These are phyloP conservation scores for Ariolimax columbianus DNA, from an alignment of 2,888 invertebrate species.

Conservation along the genomic window DNA sequence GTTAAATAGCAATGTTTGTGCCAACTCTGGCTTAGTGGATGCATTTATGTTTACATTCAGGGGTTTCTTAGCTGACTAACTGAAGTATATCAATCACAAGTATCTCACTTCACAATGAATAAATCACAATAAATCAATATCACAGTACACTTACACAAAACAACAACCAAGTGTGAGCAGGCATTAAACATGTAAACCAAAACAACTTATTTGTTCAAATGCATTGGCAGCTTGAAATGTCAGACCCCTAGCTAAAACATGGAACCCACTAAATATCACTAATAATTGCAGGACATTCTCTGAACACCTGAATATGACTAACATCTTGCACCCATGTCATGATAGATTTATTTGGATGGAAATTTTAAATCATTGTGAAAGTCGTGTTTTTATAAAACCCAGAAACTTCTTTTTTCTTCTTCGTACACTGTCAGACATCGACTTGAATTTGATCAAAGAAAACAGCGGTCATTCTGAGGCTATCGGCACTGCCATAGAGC, in stretches of 20 bases:
- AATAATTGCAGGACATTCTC: neutral
- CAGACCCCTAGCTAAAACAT: neutral
- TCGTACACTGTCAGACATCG: too few species aligned
- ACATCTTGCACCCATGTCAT: neutral
- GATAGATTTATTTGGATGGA: neutral
- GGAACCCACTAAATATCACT: neutral
- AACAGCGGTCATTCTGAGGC: too few species aligned
- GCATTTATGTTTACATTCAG: neutral
- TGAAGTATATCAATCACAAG: neutral
- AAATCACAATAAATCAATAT: neutral
- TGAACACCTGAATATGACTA: neutral
- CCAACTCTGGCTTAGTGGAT: neutral
- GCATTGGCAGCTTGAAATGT: neutral
- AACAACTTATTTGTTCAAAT: neutral
- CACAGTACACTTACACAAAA: constrained; percentile 31
- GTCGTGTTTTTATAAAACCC: too few species aligned
- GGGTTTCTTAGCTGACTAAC: neutral
- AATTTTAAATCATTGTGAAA: too few species aligned
- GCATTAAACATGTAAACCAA: neutral
- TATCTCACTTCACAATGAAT: neutral
- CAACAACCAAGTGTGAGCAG: constrained; percentile 3
- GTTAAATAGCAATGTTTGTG: neutral
- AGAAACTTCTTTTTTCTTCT: too few species aligned
- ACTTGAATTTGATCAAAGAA: too few species aligned
- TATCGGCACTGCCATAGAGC: too few species aligned